Evolutionary conservation across 1,140 invertebrate species (phyloP), one percentile per base, ranked within the genome.

Genomic region (Yoshiicerus persimilis): DNA sequence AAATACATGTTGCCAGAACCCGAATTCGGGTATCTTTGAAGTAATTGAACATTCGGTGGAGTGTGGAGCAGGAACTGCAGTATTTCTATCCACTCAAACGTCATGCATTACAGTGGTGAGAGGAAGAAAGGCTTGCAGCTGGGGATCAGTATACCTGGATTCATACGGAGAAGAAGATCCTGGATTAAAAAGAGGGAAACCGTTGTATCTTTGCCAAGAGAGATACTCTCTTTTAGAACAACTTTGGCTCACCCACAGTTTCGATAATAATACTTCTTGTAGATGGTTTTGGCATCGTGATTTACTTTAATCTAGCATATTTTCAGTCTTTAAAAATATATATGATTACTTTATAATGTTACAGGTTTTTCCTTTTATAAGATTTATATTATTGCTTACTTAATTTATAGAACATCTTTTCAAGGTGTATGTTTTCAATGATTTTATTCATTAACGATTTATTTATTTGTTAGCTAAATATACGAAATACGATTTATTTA

Each of bases 91-190:
- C 39, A 91, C 94, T 23, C 93, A 93, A 90, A 93, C 93, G 3
- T 93, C 93, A 27, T 91, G 93, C 32, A 92, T 94, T 30, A 92
- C 93, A 32, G 92, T 94, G 9, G 92, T 94, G 10, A 91, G 93
- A 23, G 93, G 93, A 16, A 92, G 92, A 1, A 88, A 93, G 70
- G 93, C 93, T 16, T 93, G 93, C 64, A 90, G 93, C 11, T 94
- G 94, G 94, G 93, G 93, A 0, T 94, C 93, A 34, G 92, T 94
- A 4, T 94, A 94, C 91, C 91, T 94, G 11, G 94, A 94, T 90
- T 92, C 93, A 89, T 93, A 93, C 91, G 93, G 93, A 9, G 94
- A 94, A 91, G 94, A 94, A 89, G 94, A 94, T 87, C 90, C 92
- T 64, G 93, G 94, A 89, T 91, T 94, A 9, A 93, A 93, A 88